These are phyloP conservation scores for Uloborus diversus DNA, from an alignment of 1,140 invertebrate species.

Conservation along the genomic window DNA sequence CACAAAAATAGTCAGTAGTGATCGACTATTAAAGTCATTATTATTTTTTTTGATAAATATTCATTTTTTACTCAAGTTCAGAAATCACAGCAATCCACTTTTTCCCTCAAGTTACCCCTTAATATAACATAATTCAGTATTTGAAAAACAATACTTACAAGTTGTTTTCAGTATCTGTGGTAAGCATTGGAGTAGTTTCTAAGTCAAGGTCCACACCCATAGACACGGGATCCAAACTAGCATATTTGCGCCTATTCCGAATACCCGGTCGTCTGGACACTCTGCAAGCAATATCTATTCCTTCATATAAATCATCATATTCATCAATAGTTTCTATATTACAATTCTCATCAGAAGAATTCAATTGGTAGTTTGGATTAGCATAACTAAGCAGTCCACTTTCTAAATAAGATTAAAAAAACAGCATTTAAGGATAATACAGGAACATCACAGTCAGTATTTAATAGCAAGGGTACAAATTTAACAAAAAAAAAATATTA, in stretches of 20 bases:
- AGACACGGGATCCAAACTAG: conserved; percentile 73
- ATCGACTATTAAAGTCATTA: no score
- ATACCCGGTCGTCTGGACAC: conserved; percentile 61
- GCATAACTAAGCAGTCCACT: conserved; percentile 86
- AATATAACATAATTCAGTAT: no score
- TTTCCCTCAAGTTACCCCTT: no score
- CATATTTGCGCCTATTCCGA: conserved; percentile 72
- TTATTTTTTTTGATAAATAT: no score
- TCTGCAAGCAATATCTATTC: conserved; percentile 71
- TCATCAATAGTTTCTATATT: conserved; percentile 47
- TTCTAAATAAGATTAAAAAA: conserved; percentile 71
- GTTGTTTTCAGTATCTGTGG: conserved; percentile 40
- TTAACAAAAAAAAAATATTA: neutral
- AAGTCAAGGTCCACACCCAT: conserved; percentile 77
- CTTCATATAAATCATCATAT: conserved; percentile 69
- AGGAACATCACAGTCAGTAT: neutral
- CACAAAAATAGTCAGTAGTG: no score
- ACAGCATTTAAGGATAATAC: neutral
- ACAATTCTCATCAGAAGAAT: conserved; percentile 69
- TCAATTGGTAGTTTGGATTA: conserved; percentile 86
- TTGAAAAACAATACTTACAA: conserved; percentile 54
- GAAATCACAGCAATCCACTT: no score
- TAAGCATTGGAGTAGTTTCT: conserved; percentile 62
- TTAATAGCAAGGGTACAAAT: neutral
- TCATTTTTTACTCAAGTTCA: no score